Evolutionary conservation across 2,888 invertebrate genomes (phyloP), one percentile per base, ranked within the genome.

Genomic region (Stegophylla sp.): DNA sequence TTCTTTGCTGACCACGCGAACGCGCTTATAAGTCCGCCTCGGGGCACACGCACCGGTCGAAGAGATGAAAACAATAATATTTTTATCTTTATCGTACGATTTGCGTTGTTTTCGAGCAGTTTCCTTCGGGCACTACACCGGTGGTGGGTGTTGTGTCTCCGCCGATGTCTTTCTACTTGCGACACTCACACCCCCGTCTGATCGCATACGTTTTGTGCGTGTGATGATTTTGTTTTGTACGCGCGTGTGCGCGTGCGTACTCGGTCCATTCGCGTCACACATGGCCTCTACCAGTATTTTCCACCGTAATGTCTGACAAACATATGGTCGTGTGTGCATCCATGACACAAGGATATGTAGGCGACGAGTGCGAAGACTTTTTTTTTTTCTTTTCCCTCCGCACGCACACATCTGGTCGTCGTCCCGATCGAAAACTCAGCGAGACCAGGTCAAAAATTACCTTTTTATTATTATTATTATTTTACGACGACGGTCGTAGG

Each of bases 271-370:
- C 41, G 64, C 53, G 53, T 53, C 43, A 26, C 75, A 76, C 64
- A 66, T 76, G 75, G 75, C 64, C 64, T 76, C 53, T n/a, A n/a
- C 53, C 43, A 53, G 53, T 48, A 45, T 43, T 73, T 73, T 17
- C 51, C 15, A 20, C 34, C 48, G 73, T 23, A 51, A 64, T 17
- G 13, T 53, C 53, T 17, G 43, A 53, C 20, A 76, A 76, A 76
- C 75, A 76, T 76, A 53, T 76, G 75, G 75, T 76, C 53, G 66
- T 53, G n/a, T 17, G 12, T 56, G 10, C n/a, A n/a, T n/a, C n/a
- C n/a, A n/a, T n/a, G n/a, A n/a, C n/a, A 56, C 20, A 51, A 17
- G 41, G 43, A 41, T 20, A 75, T 51, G 64, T 73, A 73, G 73
- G 63, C 64, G 63, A 73, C 61, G 56, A 26, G 10, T 13, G 34